phyloP scores from a whole-genome alignment of 2,113 vertebrate species.

The Gasterosteus nipponicus region DNA sequence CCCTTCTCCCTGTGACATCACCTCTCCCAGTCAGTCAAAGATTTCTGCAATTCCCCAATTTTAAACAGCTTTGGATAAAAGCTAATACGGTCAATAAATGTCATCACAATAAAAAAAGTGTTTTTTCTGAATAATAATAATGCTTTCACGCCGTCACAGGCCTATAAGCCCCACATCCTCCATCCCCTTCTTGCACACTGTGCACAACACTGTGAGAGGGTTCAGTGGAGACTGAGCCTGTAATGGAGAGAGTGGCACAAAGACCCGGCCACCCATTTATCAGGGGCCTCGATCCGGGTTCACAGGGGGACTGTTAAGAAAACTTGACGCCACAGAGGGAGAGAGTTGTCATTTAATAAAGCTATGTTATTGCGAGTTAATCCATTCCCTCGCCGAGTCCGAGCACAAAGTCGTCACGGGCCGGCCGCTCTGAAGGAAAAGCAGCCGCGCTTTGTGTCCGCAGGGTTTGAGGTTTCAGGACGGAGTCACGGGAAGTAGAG shows the following conservation, averaged over 20 bases:
- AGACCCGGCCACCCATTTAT: conserved; percentile 48
- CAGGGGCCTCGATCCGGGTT: conserved; percentile 60
- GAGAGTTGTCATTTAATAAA: conserved; percentile 64
- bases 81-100: not conserved
- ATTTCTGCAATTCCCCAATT: conserved; percentile 26
- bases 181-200: conserved; percentile 5
- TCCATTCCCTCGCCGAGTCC: conserved; percentile 40
- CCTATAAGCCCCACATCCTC: not conserved
- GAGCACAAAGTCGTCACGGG: conserved; percentile 52
- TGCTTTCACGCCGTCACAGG: not conserved
- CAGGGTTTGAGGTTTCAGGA: conserved; percentile 10
- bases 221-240: conserved; percentile 48
- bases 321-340: conserved; percentile 47
- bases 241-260: conserved; percentile 47
- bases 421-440: conserved; percentile 51
- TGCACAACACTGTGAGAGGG: conserved; percentile 45
- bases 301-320: conserved; percentile 54
- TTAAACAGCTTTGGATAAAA: conserved; percentile 12
- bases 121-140: conserved; percentile 14
- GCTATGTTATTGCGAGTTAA: conserved; percentile 67
- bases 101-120: conserved; percentile 2
- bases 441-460: conserved; percentile 28
- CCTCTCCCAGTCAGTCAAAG: conserved; percentile 2
- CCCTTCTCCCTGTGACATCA: no score
- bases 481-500: conserved; percentile 2